These are phyloP conservation scores for Bucco capensis DNA, from an alignment of 2,113 vertebrate genomes.

Conservation along the genomic window DNA sequence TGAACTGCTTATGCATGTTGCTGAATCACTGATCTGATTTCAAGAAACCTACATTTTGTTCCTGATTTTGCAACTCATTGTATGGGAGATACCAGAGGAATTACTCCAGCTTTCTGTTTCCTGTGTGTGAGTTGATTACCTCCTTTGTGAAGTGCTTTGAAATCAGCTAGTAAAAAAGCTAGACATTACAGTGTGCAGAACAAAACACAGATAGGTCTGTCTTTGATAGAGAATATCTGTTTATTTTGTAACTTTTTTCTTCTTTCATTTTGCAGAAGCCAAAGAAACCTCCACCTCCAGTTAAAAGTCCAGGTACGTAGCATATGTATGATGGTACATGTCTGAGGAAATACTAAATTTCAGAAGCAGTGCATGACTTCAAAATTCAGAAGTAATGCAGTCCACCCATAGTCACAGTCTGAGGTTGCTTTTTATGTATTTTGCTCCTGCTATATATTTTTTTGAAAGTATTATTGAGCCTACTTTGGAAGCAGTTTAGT, in stretches of 20 bases:
- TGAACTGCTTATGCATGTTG: not conserved
- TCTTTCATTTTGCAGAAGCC: slow-evolving; percentile 76
- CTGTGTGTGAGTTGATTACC: not conserved
- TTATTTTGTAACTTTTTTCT: not conserved
- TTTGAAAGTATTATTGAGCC: not conserved
- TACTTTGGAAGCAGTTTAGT: not conserved
- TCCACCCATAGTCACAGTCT: not conserved
- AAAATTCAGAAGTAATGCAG: not conserved
- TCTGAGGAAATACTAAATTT: not conserved
- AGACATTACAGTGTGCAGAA: not conserved
- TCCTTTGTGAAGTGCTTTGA: not conserved
- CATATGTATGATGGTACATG: accelerated
- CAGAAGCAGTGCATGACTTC: not conserved
- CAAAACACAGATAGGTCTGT: not conserved
- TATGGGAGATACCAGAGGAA: not conserved
- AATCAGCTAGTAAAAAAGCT: not conserved
- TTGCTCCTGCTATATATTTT: not conserved
- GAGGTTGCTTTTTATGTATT: not conserved
- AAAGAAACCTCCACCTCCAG: slow-evolving; percentile 84
- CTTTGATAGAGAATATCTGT: not conserved
- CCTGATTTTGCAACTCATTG: not conserved
- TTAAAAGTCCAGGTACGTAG: slow-evolving; percentile 78
- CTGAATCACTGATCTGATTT: not conserved
- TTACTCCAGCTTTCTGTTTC: not conserved
- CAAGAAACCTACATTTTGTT: not conserved